Evolutionary conservation across 2,113 vertebrate species (phyloP), one percentile per base, ranked within the genome.

Genomic region (Crotophaga sulcirostris): DNA sequence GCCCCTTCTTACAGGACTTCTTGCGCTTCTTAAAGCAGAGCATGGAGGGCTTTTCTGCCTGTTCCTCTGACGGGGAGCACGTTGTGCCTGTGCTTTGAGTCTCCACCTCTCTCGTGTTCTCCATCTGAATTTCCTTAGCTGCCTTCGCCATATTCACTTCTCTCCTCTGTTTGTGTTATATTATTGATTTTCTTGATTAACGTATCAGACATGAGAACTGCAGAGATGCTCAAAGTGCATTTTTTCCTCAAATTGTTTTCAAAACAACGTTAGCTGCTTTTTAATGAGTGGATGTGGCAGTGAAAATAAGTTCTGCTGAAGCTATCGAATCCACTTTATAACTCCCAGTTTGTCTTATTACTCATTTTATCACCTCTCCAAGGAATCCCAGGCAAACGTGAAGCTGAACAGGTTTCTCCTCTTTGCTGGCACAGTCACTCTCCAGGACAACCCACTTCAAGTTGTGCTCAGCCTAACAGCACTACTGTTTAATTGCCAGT

Each of bases 1-100:
- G 45, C 7, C 26, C 79, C 73, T 97, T 95, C 84, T 91, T 97
- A 75, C 55, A 82, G 52, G 95, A 21, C 84, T 98, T 98, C 96
- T 98, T 98, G 64, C 97, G 96, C 96, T 97, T 98, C 94, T 98
- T 98, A 68, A 98, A 98, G 82, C 98, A 98, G 29, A 98, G 97
- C 66, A 95, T 89, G 11, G 98, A 95, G 60, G 96, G 89, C 54
- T 97, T 98, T 68, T 94, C 88, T 23, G 95, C 81, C 58, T 79
- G 93, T 33, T 94, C 96, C 44, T 98, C 95, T 1, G 83, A n/a
- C 0, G 81, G 87, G 70, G 93, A 93, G 60, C 95, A 81, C 0
- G 51, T 59, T 4, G 96, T 87, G 56, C 52, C 87, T 13, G 79
- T n/a, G 45, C 83, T 89, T 12, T 60, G 82, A 82, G 64, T 36